These are phyloP conservation scores for Papilio elwesi DNA, from an alignment of 2,888 invertebrate species.

Conservation along the genomic window DNA sequence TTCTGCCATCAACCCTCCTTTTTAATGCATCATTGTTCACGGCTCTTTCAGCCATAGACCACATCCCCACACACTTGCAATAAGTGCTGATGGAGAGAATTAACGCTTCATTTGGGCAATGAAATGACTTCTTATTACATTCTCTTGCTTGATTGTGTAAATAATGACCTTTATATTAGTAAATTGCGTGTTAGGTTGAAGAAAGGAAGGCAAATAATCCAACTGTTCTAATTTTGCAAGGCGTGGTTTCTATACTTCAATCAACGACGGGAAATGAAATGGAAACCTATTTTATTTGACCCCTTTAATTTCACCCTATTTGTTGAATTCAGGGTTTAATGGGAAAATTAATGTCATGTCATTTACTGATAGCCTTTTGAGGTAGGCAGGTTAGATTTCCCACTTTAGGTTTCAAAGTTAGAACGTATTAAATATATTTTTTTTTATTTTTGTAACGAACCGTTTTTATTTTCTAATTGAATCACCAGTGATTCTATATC, in stretches of 20 bases:
- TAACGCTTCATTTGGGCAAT: background rate
- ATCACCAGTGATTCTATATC: too few relatives aligned
- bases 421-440: background rate
- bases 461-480: too few relatives aligned
- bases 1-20: too few relatives aligned
- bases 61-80: too few relatives aligned
- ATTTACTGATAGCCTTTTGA: conserved; percentile 6
- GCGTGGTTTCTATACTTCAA: conserved; percentile 28
- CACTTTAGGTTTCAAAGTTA: background rate
- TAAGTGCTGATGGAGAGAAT: background rate
- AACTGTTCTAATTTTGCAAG: conserved; percentile 9
- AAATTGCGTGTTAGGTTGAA: conserved; percentile 18
- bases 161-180: conserved; percentile 10
- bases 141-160: background rate
- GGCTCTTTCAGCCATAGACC: too few relatives aligned
- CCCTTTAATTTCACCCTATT: conserved; percentile 21
- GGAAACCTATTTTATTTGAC: conserved; percentile 25
- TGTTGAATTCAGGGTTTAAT: conserved; percentile 6
- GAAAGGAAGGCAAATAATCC: conserved; percentile 20
- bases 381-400: background rate
- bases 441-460: background rate
- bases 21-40: too few relatives aligned
- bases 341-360: conserved; percentile 6
- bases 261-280: conserved; percentile 28
- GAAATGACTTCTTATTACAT: background rate